A percentile compares a stretch with the other conserved stretches of the same genome.
phyloP scores from a whole-genome alignment of 1,140 invertebrate genomes.

The Anthonomus grandis region DNA sequence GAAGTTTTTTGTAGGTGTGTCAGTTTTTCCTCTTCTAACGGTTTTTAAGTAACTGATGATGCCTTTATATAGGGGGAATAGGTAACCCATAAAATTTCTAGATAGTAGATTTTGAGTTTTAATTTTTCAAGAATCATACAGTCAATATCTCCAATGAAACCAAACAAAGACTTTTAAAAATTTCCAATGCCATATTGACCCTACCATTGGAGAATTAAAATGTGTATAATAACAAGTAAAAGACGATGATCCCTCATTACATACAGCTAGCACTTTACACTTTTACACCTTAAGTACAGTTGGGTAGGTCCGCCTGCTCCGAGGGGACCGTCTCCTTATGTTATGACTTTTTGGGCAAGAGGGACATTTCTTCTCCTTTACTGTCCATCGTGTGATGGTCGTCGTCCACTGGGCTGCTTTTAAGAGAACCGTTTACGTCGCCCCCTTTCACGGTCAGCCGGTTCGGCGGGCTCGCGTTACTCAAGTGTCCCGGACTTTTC shows the following conservation, averaged over 20 bases:
- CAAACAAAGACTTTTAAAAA: too few relatives aligned
- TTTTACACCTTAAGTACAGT: constrained; percentile 18
- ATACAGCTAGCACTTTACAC: neutral
- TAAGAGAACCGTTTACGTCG: constrained; percentile 39
- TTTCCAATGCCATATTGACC: too few relatives aligned
- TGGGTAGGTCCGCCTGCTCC: constrained; percentile 6
- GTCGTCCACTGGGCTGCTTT: constrained; percentile 35
- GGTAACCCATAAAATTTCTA: too few relatives aligned
- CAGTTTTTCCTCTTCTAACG: too few relatives aligned
- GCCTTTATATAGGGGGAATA: too few relatives aligned
- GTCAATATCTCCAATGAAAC: too few relatives aligned
- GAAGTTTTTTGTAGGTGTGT: too few relatives aligned
- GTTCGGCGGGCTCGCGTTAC: constrained; percentile 35
- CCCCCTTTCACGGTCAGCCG: constrained; percentile 26
- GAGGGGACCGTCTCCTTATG: constrained; percentile 30
- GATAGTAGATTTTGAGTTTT: too few relatives aligned
- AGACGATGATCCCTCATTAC: too few relatives aligned
- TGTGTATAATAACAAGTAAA: neutral
- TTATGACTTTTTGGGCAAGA: constrained; percentile 45
- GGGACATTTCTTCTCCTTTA: constrained; percentile 39
- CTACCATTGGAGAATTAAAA: too few relatives aligned
- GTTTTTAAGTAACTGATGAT: too few relatives aligned
- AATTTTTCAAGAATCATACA: too few relatives aligned
- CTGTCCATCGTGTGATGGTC: constrained; percentile 27
- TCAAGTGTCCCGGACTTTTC: constrained; percentile 33